phyloP scores from a whole-genome alignment of 2,113 vertebrate genomes.

The Brachyhypopomus occidentalis region DNA sequence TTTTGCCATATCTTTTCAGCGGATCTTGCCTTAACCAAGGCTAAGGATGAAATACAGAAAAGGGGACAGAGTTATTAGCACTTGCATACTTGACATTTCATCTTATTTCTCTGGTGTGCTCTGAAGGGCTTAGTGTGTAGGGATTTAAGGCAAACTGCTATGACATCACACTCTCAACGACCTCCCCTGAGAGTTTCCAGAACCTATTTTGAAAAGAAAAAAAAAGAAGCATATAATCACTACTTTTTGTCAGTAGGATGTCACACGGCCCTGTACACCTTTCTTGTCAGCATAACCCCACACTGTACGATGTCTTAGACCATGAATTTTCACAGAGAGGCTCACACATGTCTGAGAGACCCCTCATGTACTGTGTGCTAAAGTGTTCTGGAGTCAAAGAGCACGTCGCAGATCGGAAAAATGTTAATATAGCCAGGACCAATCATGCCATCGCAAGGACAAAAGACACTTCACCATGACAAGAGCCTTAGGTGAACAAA shows the following conservation, averaged over 20 bases:
- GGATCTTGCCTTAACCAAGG: background rate
- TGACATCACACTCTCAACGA: conserved; percentile 16
- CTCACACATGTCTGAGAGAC: background rate
- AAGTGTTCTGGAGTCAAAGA: background rate
- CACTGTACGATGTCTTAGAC: too few species aligned
- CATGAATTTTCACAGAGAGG: too few species aligned
- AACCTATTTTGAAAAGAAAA: conserved; percentile 16
- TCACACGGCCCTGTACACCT: background rate
- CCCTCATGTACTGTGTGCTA: background rate
- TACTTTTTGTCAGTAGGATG: background rate
- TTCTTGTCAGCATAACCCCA: too few species aligned
- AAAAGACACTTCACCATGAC: conserved; percentile 7
- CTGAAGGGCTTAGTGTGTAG: conserved; percentile 1
- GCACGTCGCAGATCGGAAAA: background rate
- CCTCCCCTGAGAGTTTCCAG: conserved; percentile 1
- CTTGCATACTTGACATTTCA: conserved; percentile 17
- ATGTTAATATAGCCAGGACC: background rate
- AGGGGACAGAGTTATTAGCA: background rate
- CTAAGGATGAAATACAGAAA: background rate
- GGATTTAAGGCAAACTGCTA: conserved; percentile 22
- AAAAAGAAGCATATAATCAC: background rate
- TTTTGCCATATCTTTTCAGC: background rate
- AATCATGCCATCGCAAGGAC: background rate
- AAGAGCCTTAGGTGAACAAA: conserved; percentile 16
- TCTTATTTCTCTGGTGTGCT: background rate